Percentiles rank a stretch among this genome's conserved stretches.
Conservation (phyloP, 2,113 vertebrate species). For the Microcebus lehilahytsara region DNA sequence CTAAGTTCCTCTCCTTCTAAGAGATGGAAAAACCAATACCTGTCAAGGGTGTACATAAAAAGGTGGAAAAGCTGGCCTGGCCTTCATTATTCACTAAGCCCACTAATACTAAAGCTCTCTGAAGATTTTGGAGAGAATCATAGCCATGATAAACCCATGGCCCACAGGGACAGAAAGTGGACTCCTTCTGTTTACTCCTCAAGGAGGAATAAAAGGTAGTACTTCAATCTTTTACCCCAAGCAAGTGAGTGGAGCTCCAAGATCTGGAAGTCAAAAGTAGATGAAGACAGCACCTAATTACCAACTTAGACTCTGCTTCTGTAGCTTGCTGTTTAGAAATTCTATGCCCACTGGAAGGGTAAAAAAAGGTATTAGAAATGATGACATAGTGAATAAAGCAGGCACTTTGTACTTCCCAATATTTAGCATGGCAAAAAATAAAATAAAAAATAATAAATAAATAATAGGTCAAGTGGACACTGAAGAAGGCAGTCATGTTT, state of each 20-base stretch:
- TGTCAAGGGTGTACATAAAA: background rate
- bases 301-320: background rate
- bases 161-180: background rate
- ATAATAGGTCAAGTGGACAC: background rate
- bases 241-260: background rate
- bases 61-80: background rate
- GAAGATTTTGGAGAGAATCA: background rate
- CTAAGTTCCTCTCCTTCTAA: background rate
- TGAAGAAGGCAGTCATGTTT: background rate
- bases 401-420: background rate
- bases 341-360: background rate
- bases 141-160: background rate
- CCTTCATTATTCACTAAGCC: background rate
- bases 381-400: background rate
- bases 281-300: background rate
- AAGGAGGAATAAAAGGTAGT: background rate
- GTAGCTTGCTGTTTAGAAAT: background rate
- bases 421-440: background rate
- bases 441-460: background rate
- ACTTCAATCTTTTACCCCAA: background rate
- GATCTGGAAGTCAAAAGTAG: background rate
- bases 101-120: background rate
- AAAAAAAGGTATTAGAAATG: background rate
- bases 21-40: background rate
- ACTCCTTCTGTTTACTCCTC: background rate